Evolutionary conservation across 1,140 invertebrate species (phyloP).

Genomic region (Papilio polyxenes): DNA sequence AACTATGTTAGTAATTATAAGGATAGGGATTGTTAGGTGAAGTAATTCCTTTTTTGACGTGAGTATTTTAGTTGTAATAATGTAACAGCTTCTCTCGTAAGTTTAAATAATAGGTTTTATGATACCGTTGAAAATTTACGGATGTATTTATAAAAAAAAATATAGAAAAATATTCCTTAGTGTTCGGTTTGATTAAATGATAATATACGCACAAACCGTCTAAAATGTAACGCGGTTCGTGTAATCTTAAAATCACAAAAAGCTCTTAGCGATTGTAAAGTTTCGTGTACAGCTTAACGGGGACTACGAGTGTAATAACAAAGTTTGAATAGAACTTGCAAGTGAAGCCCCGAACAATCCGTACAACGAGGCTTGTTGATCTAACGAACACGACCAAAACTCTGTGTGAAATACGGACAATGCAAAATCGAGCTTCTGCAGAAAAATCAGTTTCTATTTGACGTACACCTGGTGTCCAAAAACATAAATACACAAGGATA

Average conservation of each 20-base stretch:
- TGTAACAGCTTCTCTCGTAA: not conserved
- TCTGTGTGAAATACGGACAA: not conserved
- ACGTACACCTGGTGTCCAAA: not conserved
- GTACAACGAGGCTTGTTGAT: not conserved
- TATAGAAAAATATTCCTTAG: too few relatives aligned
- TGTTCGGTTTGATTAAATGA: too few relatives aligned
- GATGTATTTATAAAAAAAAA: too few relatives aligned
- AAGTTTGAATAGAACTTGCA: conserved; percentile 17
- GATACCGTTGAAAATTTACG: too few relatives aligned
- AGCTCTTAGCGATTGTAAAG: conserved; percentile 21
- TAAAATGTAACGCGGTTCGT: not conserved
- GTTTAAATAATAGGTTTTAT: too few relatives aligned
- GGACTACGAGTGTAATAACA: conserved; percentile 13
- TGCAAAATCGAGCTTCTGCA: not conserved
- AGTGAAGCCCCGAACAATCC: conserved; percentile 22
- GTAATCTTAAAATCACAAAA: conserved; percentile 1
- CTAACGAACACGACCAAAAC: not conserved
- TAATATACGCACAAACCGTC: too few relatives aligned
- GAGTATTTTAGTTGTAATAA: not conserved
- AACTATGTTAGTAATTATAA: not conserved
- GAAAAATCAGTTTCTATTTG: not conserved
- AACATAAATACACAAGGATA: not conserved
- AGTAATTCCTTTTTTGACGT: not conserved
- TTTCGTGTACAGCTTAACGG: conserved; percentile 21
- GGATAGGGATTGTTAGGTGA: too few relatives aligned